Base-by-base conservation (phyloP, 1,140 invertebrate species). In the Cherax destructor region DNA sequence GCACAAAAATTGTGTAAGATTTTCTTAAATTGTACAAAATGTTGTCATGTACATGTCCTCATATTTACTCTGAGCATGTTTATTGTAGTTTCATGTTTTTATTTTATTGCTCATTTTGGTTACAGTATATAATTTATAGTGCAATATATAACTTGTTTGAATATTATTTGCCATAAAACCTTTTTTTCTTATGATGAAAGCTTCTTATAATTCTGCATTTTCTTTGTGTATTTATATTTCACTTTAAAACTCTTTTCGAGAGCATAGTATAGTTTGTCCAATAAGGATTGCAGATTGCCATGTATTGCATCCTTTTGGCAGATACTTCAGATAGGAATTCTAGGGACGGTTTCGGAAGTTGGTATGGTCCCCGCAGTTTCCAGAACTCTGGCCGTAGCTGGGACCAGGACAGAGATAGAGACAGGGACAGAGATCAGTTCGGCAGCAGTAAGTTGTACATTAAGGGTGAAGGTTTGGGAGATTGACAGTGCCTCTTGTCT, bases 231-330 rank as follows among this genome's bases (percentile, higher is more conserved):
- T 56, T 61, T 30, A 30, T 30, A 52, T 16, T 50, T 79, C n/a
- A 10, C 0, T 21, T 30, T 30, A 74, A 30, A 5, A 81, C 56
- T 24, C n/a, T 79, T n/a, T 59, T 11, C 18, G 79, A 21, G 50
- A 56, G 4, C 21, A 18, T 21, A 50, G 50, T 24, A 52, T 81
- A 81, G 50, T 56, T 81, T n/a, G 50, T 50, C n/a, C 56, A 56
- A 13, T 72, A 86, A 86, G 83, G 47, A 76, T 72, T 76, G 83
- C 83, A 86, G 65, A 52, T 88, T 79, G 74, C 80, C 74, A 96
- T 96, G 94, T 97, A 97, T 95, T 94, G 95, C 95, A 95, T 86
- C 83, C 83, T 91, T 72, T 86, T 78, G 77, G 90, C 90, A 91
- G 90, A 87, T 91, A 61, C 69, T 79, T 80, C 83, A 79, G 89